Percentiles rank a stretch among this genome's conserved stretches.
phyloP scores from a whole-genome alignment of 2,888 invertebrate genomes.

The Parascotia fuliginaria region DNA sequence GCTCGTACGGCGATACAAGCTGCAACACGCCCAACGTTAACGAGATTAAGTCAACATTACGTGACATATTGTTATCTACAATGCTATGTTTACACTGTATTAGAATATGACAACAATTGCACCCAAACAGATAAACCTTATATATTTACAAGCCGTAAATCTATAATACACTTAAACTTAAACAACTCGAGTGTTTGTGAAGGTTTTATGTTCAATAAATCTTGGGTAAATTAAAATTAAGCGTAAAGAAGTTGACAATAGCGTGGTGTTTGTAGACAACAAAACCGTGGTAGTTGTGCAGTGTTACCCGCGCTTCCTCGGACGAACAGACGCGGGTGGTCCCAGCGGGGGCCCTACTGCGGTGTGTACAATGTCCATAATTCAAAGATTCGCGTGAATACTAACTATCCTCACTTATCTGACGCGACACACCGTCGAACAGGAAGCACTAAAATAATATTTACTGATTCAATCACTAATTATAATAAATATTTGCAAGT shows the following conservation, averaged over 20 bases:
- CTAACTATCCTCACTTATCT: conserved; percentile 70
- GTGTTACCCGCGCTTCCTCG: conserved; percentile 39
- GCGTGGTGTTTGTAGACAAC: conserved; percentile 33
- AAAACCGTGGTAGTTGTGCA: conserved; percentile 32
- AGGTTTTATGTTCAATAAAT: conserved; percentile 13
- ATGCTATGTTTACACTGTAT: conserved; percentile 53
- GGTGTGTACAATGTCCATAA: conserved; percentile 75
- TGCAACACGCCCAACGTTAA: conserved; percentile 66
- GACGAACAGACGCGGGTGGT: conserved; percentile 72
- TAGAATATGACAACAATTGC: conserved; percentile 25
- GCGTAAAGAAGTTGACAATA: conserved; percentile 31
- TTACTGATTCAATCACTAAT: conserved; percentile 52
- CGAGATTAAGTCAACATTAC: conserved; percentile 73
- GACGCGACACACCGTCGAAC: conserved; percentile 63
- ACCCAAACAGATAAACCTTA: conserved; percentile 13
- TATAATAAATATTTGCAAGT: conserved; percentile 13
- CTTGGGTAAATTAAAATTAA: conserved; percentile 10
- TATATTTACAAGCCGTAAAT: conserved; percentile 18
- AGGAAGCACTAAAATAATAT: conserved; percentile 74
- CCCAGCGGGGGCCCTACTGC: conserved; percentile 74
- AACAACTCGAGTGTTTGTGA: neutral
- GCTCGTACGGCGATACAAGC: conserved; percentile 69
- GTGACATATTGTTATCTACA: conserved; percentile 69
- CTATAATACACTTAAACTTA: neutral
- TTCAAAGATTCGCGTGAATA: conserved; percentile 79